Percentiles rank a stretch among this genome's conserved stretches.
phyloP scores from a whole-genome alignment of 37 sponge, comb jelly and placozoan species.

The Corticium candelabrum region DNA sequence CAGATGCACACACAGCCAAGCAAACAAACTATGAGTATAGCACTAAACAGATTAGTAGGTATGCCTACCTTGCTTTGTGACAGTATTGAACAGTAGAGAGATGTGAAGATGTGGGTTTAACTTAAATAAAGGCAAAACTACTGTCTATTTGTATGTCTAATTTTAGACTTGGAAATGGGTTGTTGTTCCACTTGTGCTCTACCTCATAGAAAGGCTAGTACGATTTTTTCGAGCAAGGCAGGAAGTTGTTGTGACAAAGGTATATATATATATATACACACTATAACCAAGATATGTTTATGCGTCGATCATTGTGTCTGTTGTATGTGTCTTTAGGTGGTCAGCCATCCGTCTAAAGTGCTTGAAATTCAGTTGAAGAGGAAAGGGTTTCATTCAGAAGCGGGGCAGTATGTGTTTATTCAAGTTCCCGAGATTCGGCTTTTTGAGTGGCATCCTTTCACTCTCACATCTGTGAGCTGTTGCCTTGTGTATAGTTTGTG shows the following conservation, averaged over 20 bases:
- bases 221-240: slow-evolving; percentile 44
- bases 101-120: too few species aligned
- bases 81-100: too few species aligned
- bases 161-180: slow-evolving; percentile 82
- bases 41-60: too few species aligned
- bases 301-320: too few species aligned
- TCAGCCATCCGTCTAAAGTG: slow-evolving; percentile 78
- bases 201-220: slow-evolving; percentile 62
- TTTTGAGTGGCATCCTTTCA: slow-evolving; percentile 97
- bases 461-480: slow-evolving; percentile 91
- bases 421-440: slow-evolving; percentile 52
- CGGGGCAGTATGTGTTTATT: slow-evolving; percentile 85
- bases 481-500: neutral
- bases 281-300: too few species aligned
- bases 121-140: too few species aligned
- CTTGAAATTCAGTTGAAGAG: slow-evolving; percentile 84
- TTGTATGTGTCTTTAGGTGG: slow-evolving; percentile 46
- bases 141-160: too few species aligned
- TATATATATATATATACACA: too few species aligned
- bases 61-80: too few species aligned
- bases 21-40: too few species aligned
- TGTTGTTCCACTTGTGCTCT: slow-evolving; percentile 68
- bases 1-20: too few species aligned
- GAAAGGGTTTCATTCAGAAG: slow-evolving; percentile 70
- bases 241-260: slow-evolving; percentile 38